A percentile compares a stretch with the other conserved stretches of the same genome.
phyloP scores from a whole-genome alignment of 2,888 invertebrate species.

The Noctua pronuba region DNA sequence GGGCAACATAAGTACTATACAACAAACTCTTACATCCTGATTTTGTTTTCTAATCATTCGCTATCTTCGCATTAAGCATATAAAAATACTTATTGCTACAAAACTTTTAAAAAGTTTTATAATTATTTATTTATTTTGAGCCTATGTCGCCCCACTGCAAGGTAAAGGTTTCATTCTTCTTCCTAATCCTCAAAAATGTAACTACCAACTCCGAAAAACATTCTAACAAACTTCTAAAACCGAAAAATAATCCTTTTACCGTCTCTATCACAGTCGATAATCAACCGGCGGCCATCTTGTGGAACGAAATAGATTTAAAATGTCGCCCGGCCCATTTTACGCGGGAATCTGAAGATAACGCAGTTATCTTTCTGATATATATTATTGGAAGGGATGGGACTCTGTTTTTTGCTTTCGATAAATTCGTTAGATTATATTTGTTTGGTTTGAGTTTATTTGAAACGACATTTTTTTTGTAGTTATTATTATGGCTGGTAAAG shows the following conservation, averaged over 20 bases:
- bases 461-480: not conserved
- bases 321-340: slow-evolving; percentile 67
- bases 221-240: slow-evolving; percentile 25
- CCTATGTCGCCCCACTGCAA: not conserved
- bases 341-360: slow-evolving; percentile 66
- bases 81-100: not conserved
- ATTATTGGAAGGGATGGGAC: slow-evolving; percentile 53
- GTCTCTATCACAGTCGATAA: slow-evolving; percentile 64
- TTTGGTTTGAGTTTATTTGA: slow-evolving; percentile 5
- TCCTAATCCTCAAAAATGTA: too few relatives aligned
- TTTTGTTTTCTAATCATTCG: not conserved
- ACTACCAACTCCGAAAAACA: slow-evolving; percentile 3
- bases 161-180: not conserved
- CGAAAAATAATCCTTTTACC: slow-evolving; percentile 54
- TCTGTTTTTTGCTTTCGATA: slow-evolving; percentile 54
- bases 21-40: not conserved
- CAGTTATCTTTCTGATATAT: slow-evolving; percentile 65
- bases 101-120: not conserved
- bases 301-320: slow-evolving; percentile 73
- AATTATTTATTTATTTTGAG: not conserved
- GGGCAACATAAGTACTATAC: not conserved
- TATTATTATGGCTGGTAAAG: not conserved
- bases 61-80: not conserved
- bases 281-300: slow-evolving; percentile 68
- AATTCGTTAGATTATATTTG: slow-evolving; percentile 42